Base-by-base conservation (phyloP, 2,113 vertebrate species). In the Galeopterus variegatus region DNA sequence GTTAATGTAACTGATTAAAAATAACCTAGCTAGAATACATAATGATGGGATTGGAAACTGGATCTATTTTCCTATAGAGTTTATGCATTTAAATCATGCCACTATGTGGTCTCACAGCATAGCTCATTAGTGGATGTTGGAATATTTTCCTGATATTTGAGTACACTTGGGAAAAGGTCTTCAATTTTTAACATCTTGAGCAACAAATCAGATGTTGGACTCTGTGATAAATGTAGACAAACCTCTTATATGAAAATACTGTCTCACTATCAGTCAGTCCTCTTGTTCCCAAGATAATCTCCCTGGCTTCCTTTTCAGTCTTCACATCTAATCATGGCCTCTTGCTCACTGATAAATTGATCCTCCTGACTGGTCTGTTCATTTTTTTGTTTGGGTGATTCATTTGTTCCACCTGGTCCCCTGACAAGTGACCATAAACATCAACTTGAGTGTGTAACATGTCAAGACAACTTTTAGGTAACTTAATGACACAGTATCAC, bases 131-230 rank as follows among this genome's bases (percentile, higher is more conserved):
- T 89, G 23, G 28, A 67, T 82, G 62, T 5, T 87, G 8, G 62
- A 41, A 86, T 96, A 48, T 73, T 87, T 94, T 95, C 50, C 60
- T 67, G 28, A 86, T 26, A 13, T 70, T 90, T 60, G 28, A 52
- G 2, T 67, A 77, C 73, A 26, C 6, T 52, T 94, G 21, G 23
- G 11, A 18, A 81, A 92, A 85, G 17, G 24, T 56, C 65, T 94
- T 72, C 86, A 73, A 62, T 69, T 80, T 89, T 79, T 72, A 73
- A 62, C 33, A 91, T 95, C 28, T 58, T 91, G 41, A 88, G 45
- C 18, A 79, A 4, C 5, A 4, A 76, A 79, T 23, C 31, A 77
- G 17, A 60, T 48, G 10, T 70, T 50, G 19, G 18, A 90, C 21
- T 90, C 23, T 33, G 18, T 80, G 28, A 41, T 80, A 58, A 13